Percentiles rank a stretch among this genome's conserved stretches.
phyloP scores from a whole-genome alignment of 2,797 vertebrate genomes.

The Epinephelus awoara region DNA sequence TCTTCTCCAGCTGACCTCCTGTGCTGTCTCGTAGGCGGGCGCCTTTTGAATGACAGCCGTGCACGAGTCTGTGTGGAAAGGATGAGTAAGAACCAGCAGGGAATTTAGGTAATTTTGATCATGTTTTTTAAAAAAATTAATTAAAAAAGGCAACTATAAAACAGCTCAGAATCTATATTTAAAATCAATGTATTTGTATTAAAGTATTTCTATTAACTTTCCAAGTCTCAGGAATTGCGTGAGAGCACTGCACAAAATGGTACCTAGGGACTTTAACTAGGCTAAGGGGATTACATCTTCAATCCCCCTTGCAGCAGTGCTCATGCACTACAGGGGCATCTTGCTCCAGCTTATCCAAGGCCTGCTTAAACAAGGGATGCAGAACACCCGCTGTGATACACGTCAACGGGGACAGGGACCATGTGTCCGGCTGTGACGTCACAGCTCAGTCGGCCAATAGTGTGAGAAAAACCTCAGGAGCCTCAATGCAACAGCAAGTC shows the following conservation, averaged over 20 bases:
- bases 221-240: constrained; percentile 29
- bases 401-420: constrained; percentile 18
- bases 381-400: constrained; percentile 49
- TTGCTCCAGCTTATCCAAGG: constrained; percentile 67
- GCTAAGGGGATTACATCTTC: constrained; percentile 83
- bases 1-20: constrained; percentile 83
- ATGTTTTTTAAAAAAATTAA: background rate
- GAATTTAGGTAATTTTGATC: background rate
- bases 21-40: constrained; percentile 85
- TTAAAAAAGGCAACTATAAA: background rate
- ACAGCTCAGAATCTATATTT: background rate
- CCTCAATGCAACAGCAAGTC: constrained; percentile 33
- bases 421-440: constrained; percentile 59
- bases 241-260: constrained; percentile 39
- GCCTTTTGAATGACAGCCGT: constrained; percentile 85
- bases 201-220: constrained; percentile 5
- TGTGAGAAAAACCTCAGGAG: constrained; percentile 13
- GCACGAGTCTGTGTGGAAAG: constrained; percentile 79
- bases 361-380: constrained; percentile 63
- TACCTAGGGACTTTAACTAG: constrained; percentile 60
- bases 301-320: constrained; percentile 66
- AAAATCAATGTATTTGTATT: background rate
- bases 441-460: constrained; percentile 33
- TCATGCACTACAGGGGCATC: constrained; percentile 51
- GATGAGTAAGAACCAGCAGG: background rate